Percentiles rank a stretch among this genome's conserved stretches.
Conservation (phyloP, 2,888 invertebrate genomes). For the Drosophila barbarae region DNA sequence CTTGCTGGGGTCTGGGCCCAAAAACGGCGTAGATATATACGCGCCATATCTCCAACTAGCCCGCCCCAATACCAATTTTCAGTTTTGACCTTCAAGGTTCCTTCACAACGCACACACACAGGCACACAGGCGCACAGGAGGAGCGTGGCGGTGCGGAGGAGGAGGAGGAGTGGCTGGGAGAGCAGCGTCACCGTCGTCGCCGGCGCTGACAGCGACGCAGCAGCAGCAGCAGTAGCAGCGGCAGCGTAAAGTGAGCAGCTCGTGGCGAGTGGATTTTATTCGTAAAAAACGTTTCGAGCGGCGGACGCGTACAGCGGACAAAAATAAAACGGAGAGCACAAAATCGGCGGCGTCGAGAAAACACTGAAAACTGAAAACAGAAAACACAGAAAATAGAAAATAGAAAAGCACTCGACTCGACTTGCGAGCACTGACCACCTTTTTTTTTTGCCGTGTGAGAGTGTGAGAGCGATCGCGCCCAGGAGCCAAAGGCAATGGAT, state of each 20-base stretch:
- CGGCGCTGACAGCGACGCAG: slow-evolving; percentile 26
- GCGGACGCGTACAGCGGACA: slow-evolving; percentile 72
- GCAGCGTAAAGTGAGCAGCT: slow-evolving; percentile 54
- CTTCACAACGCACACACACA: slow-evolving; percentile 77
- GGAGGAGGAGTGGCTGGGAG: slow-evolving; percentile 1
- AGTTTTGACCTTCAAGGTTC: slow-evolving; percentile 80
- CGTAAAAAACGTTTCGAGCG: slow-evolving; percentile 75
- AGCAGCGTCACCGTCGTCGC: slow-evolving; percentile 21
- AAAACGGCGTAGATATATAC: slow-evolving; percentile 8
- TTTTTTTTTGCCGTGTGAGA: slow-evolving; percentile 28
- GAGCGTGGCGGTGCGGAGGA: neutral
- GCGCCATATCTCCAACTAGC: slow-evolving; percentile 42
- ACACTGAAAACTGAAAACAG: slow-evolving; percentile 10
- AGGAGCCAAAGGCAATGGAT: slow-evolving; percentile 64
- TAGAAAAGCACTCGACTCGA: slow-evolving; percentile 8
- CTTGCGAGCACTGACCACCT: slow-evolving; percentile 7
- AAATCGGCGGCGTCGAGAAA: slow-evolving; percentile 11
- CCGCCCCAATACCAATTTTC: slow-evolving; percentile 74
- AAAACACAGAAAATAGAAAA: slow-evolving; percentile 3
- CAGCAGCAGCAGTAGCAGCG: slow-evolving; percentile 28
- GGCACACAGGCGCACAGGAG: slow-evolving; percentile 41
- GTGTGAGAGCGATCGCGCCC: slow-evolving; percentile 12
- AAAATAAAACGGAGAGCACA: slow-evolving; percentile 56
- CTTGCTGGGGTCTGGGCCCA: slow-evolving; percentile 11
- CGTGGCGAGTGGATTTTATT: slow-evolving; percentile 68